phyloP scores from a whole-genome alignment of 2,797 vertebrate species.

The Tolypeutes matacus region DNA sequence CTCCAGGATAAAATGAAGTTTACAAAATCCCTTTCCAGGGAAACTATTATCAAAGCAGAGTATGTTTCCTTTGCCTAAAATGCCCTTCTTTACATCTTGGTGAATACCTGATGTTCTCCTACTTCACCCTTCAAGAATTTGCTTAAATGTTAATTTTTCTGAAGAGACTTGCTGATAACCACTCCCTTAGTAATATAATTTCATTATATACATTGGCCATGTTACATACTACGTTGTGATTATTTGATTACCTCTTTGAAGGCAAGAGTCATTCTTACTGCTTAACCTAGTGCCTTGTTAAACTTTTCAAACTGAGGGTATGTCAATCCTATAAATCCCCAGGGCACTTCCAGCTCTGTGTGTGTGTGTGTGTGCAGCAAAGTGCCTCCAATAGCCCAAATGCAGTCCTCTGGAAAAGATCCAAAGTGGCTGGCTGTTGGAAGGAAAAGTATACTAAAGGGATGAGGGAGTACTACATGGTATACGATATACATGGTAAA shows the following conservation, averaged over 20 bases:
- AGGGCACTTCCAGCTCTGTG: not conserved
- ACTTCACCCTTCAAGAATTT: slow-evolving; percentile 47
- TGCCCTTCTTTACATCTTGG: slow-evolving; percentile 36
- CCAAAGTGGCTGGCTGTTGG: not conserved
- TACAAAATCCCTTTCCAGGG: slow-evolving; percentile 29
- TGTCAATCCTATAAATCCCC: slow-evolving; percentile 28
- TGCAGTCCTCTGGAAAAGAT: slow-evolving; percentile 24
- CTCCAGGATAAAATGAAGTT: slow-evolving; percentile 34
- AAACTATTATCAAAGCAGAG: slow-evolving; percentile 50
- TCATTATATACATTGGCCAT: not conserved
- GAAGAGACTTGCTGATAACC: not conserved
- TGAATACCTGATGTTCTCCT: slow-evolving; percentile 20
- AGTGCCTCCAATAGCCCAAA: not conserved
- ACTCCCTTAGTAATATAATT: slow-evolving; percentile 38
- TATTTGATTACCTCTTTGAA: slow-evolving; percentile 37
- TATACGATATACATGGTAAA: not conserved
- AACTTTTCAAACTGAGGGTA: not conserved
- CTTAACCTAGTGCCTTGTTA: not conserved
- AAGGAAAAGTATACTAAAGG: slow-evolving; percentile 18
- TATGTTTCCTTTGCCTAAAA: slow-evolving; percentile 45
- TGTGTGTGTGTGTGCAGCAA: not conserved
- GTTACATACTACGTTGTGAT: slow-evolving; percentile 27
- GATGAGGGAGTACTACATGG: not conserved
- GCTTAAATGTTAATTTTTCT: slow-evolving; percentile 51
- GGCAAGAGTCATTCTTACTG: not conserved